Base-by-base conservation (phyloP, 2,888 invertebrate genomes). In the Polydrusus cervinus region DNA sequence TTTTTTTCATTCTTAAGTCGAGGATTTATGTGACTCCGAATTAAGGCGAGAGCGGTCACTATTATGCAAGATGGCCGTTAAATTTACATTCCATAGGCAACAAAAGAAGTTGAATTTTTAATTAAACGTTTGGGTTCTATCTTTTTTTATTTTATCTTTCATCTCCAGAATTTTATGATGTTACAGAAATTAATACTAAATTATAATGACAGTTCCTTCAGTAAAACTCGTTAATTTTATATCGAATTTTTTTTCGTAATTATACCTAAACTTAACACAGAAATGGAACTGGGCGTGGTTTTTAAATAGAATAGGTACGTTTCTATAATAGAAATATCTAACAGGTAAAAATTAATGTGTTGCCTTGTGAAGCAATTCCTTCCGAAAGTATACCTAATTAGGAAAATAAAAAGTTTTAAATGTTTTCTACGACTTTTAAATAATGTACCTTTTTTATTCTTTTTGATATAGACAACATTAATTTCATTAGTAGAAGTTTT, bases 21-120 rank as follows among this genome's bases (percentile, higher is more conserved):
- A 73, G 67, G 73, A 73, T 73, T 73, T 73, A 73, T 73, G 67
- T 67, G 73, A 67, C 73, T 72, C 40, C 73, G 61, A 66, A 73
- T 73, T 73, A 73, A 73, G 73, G 67, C 57, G 72, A 77, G 61
- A 64, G 74, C 62, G 65, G 61, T 53, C 69, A 66, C 74, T 74
- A 74, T 74, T 77, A 74, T 71, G 61, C 68, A 68, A 77, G 71
- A 67, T 68, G 71, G 62, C 69, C 49, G 75, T 75, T 71, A 66
- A 76, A 74, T 73, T 76, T 71, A 74, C 71, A 74, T 76, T 76
- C 74, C 73, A 53, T 62, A 64, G 53, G 40, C 60, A 74, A 74
- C 74, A 74, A 74, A 74, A 62, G 74, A 53, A 62, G 68, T 53
- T 68, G 74, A 68, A 74, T 74, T 74, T 74, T 74, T 74, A 72